Conservation (phyloP, 2,113 vertebrate genomes). For the Proteles cristata region DNA sequence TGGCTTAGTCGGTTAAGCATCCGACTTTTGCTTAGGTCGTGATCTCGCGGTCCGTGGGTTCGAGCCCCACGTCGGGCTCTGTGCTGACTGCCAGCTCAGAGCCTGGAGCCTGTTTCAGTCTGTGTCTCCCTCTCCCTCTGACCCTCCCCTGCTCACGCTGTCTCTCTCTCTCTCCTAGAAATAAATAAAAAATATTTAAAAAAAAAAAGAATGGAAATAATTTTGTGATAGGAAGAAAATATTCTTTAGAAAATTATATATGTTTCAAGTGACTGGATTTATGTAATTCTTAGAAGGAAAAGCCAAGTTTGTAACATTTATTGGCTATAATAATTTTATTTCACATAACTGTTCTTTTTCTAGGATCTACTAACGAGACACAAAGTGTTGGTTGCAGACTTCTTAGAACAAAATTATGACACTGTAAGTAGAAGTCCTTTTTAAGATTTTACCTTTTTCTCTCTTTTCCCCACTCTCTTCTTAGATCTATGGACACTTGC, state of each 20-base stretch:
- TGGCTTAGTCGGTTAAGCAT: too few species aligned
- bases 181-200: too few species aligned
- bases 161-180: too few species aligned
- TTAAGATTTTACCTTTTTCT: background rate
- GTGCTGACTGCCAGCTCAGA: too few species aligned
- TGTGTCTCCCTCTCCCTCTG: too few species aligned
- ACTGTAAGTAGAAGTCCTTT: slow-evolving; percentile 88
- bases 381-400: slow-evolving; percentile 95
- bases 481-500: background rate
- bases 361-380: slow-evolving; percentile 98
- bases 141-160: too few species aligned
- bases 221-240: slow-evolving; percentile 50
- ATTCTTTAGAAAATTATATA: slow-evolving; percentile 6
- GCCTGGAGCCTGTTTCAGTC: too few species aligned
- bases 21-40: too few species aligned
- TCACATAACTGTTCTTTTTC: slow-evolving; percentile 68
- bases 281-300: background rate
- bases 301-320: background rate
- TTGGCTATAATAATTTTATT: slow-evolving; percentile 56
- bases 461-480: background rate
- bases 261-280: slow-evolving; percentile 48
- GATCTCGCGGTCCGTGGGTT: too few species aligned
- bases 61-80: too few species aligned
- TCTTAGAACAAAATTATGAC: slow-evolving; percentile 96
- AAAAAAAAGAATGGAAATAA: slow-evolving; percentile 58